Percentiles rank a stretch among this genome's conserved stretches.
Conservation (phyloP, 1,140 invertebrate species). For the Sinella curviseta region DNA sequence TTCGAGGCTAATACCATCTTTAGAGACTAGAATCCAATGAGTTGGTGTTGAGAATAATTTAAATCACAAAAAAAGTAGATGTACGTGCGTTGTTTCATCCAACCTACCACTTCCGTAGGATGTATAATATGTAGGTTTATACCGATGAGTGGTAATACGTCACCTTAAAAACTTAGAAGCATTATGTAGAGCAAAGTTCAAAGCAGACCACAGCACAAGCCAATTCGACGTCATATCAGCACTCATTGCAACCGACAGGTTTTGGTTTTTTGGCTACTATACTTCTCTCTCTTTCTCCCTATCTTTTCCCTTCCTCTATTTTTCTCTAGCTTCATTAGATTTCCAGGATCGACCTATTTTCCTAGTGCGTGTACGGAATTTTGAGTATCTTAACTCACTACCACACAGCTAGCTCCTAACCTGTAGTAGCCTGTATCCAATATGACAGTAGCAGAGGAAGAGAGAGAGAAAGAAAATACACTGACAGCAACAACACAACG, state of each 20-base stretch:
- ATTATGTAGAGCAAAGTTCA: background rate
- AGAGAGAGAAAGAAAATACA: background rate
- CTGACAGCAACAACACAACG: background rate
- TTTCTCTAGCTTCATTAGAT: slow-evolving; percentile 15
- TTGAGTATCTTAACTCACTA: background rate
- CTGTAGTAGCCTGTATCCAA: background rate
- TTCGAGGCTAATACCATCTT: too few relatives aligned
- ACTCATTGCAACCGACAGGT: slow-evolving; percentile 4
- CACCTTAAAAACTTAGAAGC: too few relatives aligned
- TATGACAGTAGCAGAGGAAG: background rate
- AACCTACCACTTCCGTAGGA: too few relatives aligned
- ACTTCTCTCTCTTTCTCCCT: background rate
- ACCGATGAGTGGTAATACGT: too few relatives aligned
- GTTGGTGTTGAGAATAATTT: too few relatives aligned
- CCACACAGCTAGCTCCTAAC: background rate
- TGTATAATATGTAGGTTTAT: too few relatives aligned
- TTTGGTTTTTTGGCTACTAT: background rate
- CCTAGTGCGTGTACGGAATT: background rate
- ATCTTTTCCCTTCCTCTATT: background rate
- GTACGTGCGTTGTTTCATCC: too few relatives aligned
- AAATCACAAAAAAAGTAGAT: too few relatives aligned
- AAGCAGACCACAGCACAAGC: background rate
- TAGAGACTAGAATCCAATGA: too few relatives aligned
- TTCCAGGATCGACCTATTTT: slow-evolving; percentile 14
- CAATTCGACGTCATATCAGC: background rate